Percentiles rank a stretch among this genome's conserved stretches.
These are phyloP conservation scores for Cichladusa arquata DNA, from an alignment of 2,113 vertebrate genomes.

Conservation along the genomic window DNA sequence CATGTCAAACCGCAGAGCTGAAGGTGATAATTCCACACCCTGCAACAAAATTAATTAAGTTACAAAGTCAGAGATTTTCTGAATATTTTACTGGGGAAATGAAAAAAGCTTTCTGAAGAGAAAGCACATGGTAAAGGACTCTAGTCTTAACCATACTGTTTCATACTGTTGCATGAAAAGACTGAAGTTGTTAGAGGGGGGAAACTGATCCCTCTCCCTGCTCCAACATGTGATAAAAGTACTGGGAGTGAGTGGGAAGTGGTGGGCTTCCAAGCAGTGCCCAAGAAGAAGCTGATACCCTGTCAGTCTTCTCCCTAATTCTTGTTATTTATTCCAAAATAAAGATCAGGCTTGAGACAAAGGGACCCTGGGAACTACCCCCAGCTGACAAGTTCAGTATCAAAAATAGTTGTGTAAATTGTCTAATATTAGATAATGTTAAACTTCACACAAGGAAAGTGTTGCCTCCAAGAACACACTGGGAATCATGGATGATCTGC, in stretches of 20 bases:
- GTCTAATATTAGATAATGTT: background rate
- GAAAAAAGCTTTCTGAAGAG: background rate
- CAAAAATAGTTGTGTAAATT: background rate
- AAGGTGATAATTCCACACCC: background rate
- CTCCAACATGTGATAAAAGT: background rate
- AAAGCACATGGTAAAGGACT: background rate
- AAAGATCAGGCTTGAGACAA: background rate
- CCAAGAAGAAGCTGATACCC: background rate
- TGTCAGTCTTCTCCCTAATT: background rate
- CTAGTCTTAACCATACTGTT: background rate
- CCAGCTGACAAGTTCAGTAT: background rate
- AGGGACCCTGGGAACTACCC: background rate
- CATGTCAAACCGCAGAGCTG: background rate
- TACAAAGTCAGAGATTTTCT: background rate
- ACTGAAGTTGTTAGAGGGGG: background rate
- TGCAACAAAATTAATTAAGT: background rate
- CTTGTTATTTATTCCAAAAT: background rate
- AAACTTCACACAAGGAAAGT: background rate
- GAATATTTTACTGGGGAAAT: background rate
- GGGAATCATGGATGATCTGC: background rate
- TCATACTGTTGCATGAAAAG: background rate
- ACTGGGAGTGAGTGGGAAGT: background rate
- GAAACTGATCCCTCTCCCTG: background rate
- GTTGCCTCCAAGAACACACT: rapidly evolving
- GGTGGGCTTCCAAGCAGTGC: background rate